These are phyloP conservation scores for Myotis davidii DNA, from an alignment of 2,113 vertebrate species.

Conservation along the genomic window DNA sequence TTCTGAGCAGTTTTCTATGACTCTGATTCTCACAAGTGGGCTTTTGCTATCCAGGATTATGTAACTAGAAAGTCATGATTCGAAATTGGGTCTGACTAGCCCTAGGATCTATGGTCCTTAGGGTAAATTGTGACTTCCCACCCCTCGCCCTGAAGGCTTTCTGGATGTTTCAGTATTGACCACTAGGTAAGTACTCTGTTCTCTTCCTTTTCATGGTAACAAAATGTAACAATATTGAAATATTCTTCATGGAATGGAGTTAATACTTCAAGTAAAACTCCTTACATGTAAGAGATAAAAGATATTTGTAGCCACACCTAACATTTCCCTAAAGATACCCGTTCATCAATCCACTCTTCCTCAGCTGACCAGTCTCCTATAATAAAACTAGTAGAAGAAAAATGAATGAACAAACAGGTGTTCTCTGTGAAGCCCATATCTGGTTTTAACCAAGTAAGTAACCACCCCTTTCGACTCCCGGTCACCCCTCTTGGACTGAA, in stretches of 20 bases:
- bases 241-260: neutral
- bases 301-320: neutral
- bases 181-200: neutral
- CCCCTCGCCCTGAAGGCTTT: neutral
- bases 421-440: neutral
- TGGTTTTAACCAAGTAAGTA: neutral
- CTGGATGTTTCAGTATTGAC: neutral
- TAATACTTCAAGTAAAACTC: neutral
- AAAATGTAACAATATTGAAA: neutral
- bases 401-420: constrained; percentile 19
- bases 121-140: neutral
- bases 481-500: neutral
- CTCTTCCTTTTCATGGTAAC: constrained; percentile 12
- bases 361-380: neutral
- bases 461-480: neutral
- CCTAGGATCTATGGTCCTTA: neutral
- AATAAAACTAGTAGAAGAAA: neutral
- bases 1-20: neutral
- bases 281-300: neutral
- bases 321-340: constrained; percentile 29
- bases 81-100: neutral
- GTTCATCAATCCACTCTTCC: neutral
- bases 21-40: neutral
- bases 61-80: neutral
- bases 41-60: neutral